A percentile compares a stretch with the other conserved stretches of the same genome.
Conservation (phyloP, 2,113 vertebrate genomes). For the Leptodactylus fuscus region DNA sequence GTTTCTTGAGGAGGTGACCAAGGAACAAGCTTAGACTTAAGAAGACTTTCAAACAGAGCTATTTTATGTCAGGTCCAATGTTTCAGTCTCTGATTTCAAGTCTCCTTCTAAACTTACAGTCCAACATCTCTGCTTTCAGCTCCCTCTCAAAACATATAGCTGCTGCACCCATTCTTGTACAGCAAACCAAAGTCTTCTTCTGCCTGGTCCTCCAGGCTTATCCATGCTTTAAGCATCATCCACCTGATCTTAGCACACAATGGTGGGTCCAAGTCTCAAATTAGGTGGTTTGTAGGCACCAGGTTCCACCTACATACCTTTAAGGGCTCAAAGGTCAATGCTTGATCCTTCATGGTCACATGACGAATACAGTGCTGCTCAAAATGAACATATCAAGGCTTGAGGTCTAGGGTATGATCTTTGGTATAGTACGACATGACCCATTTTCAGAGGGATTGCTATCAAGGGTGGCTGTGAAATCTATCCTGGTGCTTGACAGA, state of each 20-base stretch:
- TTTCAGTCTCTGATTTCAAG: constrained; percentile 25
- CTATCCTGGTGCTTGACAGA: background rate
- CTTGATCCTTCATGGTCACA: background rate
- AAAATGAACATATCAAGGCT: background rate
- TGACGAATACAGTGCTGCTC: background rate
- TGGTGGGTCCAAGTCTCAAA: background rate
- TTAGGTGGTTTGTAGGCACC: no score
- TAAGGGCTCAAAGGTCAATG: background rate
- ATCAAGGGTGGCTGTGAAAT: background rate
- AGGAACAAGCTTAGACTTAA: background rate
- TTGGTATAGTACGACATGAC: background rate
- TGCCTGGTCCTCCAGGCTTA: background rate
- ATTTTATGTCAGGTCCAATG: background rate
- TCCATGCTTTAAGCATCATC: background rate
- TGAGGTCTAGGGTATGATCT: background rate
- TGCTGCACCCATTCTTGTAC: background rate
- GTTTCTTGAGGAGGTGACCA: background rate
- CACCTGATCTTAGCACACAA: background rate
- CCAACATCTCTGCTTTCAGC: background rate
- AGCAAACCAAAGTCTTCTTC: background rate
- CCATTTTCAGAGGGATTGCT: background rate
- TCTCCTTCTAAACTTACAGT: background rate
- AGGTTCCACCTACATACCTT: background rate
- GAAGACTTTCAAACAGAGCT: background rate
- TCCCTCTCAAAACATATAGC: background rate